phyloP scores from a whole-genome alignment of 1,140 invertebrate species.

The Paracyclopina nana region DNA sequence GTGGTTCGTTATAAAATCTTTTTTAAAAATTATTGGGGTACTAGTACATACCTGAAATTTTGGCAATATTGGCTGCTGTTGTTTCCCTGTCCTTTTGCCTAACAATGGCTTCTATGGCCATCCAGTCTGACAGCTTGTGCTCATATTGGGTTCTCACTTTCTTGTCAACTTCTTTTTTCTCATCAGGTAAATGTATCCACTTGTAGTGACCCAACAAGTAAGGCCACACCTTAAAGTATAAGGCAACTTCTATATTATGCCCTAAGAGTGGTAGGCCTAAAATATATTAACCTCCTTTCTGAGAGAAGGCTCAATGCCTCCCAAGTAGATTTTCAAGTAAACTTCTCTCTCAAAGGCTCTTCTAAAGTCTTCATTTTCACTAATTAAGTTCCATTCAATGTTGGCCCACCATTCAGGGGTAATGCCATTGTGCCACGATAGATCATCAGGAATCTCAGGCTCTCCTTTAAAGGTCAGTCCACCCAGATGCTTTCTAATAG shows the following conservation, averaged over 20 bases:
- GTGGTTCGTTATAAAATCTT: too few relatives aligned
- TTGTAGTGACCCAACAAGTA: slow-evolving; percentile 68
- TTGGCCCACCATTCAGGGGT: too few relatives aligned
- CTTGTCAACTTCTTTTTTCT: slow-evolving; percentile 43
- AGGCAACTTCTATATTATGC: too few relatives aligned
- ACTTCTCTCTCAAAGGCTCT: too few relatives aligned
- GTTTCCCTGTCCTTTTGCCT: slow-evolving; percentile 53
- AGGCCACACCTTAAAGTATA: slow-evolving; percentile 49
- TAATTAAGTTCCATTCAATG: neutral
- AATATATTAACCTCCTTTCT: slow-evolving; percentile 39
- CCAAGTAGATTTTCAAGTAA: slow-evolving; percentile 61
- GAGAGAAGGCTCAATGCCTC: slow-evolving; percentile 55
- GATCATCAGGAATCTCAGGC: neutral
- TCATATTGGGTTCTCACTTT: slow-evolving; percentile 51
- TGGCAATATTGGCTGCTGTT: slow-evolving; percentile 37
- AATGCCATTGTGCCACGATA: too few relatives aligned
- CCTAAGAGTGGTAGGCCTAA: too few relatives aligned
- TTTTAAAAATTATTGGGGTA: too few relatives aligned
- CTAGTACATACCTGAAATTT: neutral
- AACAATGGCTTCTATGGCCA: slow-evolving; percentile 77
- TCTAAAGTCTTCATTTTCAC: slow-evolving; percentile 12
- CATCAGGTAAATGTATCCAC: slow-evolving; percentile 48
- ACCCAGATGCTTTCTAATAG: slow-evolving; percentile 65
- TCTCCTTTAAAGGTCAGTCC: neutral
- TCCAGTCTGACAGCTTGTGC: slow-evolving; percentile 78